Conservation (phyloP, 2,113 vertebrate genomes). For the Ictalurus furcatus region DNA sequence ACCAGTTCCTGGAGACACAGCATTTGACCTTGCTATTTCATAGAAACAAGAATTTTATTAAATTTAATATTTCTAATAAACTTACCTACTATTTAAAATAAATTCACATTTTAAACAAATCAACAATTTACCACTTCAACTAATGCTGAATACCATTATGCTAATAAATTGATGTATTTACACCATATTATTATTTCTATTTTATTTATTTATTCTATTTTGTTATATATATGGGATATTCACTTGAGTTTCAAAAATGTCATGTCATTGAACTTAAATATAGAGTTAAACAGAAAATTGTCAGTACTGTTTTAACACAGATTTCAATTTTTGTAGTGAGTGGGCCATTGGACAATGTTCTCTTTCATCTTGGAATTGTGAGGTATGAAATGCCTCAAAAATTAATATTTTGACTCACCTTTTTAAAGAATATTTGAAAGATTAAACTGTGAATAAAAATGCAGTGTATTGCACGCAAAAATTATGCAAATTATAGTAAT, state of each 20-base stretch:
- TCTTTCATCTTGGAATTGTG: constrained; percentile 75
- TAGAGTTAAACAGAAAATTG: not conserved
- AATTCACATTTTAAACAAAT: not conserved
- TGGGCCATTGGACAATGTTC: constrained; percentile 67
- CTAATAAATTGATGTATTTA: not conserved
- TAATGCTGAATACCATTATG: not conserved
- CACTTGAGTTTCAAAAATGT: not conserved
- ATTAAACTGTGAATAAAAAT: not conserved
- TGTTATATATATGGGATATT: not conserved
- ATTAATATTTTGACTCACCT: not conserved
- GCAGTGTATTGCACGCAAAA: not conserved
- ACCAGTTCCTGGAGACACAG: not conserved
- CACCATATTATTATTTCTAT: not conserved
- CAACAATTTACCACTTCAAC: not conserved
- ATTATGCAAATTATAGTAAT: not conserved
- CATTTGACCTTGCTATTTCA: not conserved
- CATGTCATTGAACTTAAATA: not conserved
- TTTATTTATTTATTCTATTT: not conserved
- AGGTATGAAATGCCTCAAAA: constrained; percentile 61
- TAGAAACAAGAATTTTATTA: not conserved
- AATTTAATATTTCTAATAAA: not conserved
- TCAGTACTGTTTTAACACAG: constrained; percentile 14
- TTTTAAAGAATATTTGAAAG: not conserved
- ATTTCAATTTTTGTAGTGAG: constrained; percentile 59
- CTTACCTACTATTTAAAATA: not conserved